Evolutionary conservation across 2,113 vertebrate genomes (phyloP).

Genomic region (Zosterops japonicus): DNA sequence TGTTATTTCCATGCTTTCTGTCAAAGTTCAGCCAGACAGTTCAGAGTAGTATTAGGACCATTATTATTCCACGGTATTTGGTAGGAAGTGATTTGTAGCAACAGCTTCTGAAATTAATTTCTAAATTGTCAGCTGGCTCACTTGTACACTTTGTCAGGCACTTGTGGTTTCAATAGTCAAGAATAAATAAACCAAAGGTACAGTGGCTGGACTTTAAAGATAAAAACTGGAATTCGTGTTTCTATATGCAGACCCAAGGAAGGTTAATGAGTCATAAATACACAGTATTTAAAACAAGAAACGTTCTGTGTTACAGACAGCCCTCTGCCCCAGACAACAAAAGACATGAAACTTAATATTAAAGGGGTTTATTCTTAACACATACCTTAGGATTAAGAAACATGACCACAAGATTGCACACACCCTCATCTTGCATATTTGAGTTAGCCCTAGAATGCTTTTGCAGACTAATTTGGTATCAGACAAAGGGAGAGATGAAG

Average conservation of each 20-base stretch:
- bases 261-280: not conserved
- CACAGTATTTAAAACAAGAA: not conserved
- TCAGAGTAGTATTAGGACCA: not conserved
- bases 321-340: not conserved
- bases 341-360: not conserved
- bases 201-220: not conserved
- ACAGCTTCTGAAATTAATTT: not conserved
- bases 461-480: not conserved
- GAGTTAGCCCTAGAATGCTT: not conserved
- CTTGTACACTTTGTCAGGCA: not conserved
- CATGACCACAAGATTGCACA: not conserved
- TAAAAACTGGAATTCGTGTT: not conserved
- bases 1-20: not conserved
- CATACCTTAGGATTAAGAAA: not conserved
- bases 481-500: not conserved
- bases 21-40: constrained; percentile 8
- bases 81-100: not conserved
- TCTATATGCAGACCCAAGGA: not conserved
- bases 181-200: not conserved
- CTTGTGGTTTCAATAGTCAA: not conserved
- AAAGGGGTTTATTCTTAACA: not conserved
- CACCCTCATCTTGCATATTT: not conserved
- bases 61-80: not conserved
- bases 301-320: not conserved
- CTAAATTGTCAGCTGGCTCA: not conserved